Conservation (phyloP, 2,113 vertebrate species). For the Pseudolaguvia tuberculata region DNA sequence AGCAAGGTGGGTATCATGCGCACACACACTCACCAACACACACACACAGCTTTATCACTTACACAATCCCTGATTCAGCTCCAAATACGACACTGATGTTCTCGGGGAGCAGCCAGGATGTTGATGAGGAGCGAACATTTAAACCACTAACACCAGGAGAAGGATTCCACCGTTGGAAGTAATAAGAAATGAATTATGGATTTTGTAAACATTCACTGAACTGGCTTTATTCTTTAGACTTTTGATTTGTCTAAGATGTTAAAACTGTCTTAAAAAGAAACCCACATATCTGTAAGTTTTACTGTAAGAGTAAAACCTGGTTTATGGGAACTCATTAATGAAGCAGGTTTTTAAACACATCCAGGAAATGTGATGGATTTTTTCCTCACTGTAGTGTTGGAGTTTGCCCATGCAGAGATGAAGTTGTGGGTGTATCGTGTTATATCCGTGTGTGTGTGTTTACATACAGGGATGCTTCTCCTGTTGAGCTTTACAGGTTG, state of each 20-base stretch:
- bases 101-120: neutral
- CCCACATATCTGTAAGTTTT: no score
- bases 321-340: neutral
- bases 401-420: no score
- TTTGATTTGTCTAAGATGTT: no score
- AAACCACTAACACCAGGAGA: neutral
- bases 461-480: slow-evolving; percentile 51
- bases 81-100: neutral
- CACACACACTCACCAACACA: neutral
- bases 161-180: neutral
- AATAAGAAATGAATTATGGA: slow-evolving; percentile 2
- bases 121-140: neutral
- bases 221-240: no score
- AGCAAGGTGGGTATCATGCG: neutral
- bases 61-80: neutral
- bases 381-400: no score
- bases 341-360: neutral
- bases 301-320: no score
- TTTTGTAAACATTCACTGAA: neutral
- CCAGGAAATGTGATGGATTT: no score
- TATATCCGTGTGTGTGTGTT: slow-evolving; percentile 16
- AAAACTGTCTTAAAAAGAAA: no score
- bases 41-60: neutral
- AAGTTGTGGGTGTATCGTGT: neutral
- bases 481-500: slow-evolving; percentile 57